phyloP scores from a whole-genome alignment of 2,888 invertebrate species.

The Athalia circularis region DNA sequence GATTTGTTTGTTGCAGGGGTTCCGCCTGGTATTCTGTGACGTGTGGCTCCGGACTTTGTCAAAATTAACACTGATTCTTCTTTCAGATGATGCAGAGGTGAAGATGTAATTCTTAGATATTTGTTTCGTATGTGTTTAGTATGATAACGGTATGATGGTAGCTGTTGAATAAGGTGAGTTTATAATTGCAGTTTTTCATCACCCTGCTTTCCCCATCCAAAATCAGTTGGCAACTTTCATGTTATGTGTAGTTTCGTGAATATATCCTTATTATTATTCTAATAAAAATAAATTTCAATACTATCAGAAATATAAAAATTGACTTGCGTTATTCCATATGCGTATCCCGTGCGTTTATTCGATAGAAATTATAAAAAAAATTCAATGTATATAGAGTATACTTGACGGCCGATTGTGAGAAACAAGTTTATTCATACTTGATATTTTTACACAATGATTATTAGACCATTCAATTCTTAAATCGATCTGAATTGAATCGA shows the following conservation, averaged over 20 bases:
- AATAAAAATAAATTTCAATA: constrained; percentile 56
- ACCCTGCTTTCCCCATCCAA: constrained; percentile 52
- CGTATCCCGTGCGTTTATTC: not conserved
- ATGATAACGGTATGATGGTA: constrained; percentile 51
- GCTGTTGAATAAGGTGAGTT: constrained; percentile 63
- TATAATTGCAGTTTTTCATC: constrained; percentile 48
- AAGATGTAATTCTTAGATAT: constrained; percentile 39
- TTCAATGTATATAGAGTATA: too few species aligned
- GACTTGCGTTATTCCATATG: not conserved
- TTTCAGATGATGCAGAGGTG: constrained; percentile 51
- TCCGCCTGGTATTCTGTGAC: not conserved
- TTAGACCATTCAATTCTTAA: too few species aligned
- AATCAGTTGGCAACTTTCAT: constrained; percentile 52
- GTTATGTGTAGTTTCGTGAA: constrained; percentile 56
- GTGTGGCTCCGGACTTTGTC: not conserved
- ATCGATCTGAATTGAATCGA: too few species aligned
- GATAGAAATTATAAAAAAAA: not conserved
- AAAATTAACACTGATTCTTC: constrained; percentile 41
- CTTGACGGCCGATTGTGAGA: too few species aligned
- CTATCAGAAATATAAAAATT: not conserved
- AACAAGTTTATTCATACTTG: too few species aligned
- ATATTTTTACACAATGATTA: too few species aligned
- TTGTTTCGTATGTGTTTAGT: constrained; percentile 52
- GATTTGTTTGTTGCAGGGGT: constrained; percentile 53
- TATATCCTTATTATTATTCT: constrained; percentile 56